phyloP scores from a whole-genome alignment of 2,113 vertebrate genomes.

The Macaca mulatta region DNA sequence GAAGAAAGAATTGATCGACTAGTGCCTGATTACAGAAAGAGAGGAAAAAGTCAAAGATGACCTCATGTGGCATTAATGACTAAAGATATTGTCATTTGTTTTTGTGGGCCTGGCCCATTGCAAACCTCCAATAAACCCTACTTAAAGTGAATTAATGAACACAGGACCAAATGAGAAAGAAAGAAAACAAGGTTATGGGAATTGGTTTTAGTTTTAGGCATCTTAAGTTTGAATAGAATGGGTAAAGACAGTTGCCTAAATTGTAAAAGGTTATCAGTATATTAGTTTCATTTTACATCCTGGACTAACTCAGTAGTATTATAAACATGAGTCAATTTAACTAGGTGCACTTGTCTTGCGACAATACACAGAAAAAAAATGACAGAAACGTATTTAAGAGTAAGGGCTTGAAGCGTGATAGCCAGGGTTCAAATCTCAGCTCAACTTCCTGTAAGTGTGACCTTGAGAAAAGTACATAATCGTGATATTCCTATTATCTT shows the following conservation, averaged over 20 bases:
- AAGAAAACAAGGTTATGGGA: neutral
- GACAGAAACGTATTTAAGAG: neutral
- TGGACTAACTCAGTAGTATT: neutral
- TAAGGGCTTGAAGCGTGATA: neutral
- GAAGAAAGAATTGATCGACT: neutral
- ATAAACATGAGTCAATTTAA: neutral
- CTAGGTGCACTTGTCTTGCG: no score
- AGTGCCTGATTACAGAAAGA: neutral
- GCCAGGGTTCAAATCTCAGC: neutral
- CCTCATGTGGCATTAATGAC: neutral
- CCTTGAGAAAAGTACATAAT: neutral
- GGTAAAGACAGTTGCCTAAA: neutral
- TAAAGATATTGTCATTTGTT: neutral
- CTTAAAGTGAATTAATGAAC: neutral
- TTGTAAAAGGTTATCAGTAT: neutral
- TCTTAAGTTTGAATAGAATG: neutral
- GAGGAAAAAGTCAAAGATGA: neutral
- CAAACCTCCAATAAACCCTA: neutral
- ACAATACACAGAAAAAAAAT: neutral
- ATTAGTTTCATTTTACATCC: neutral
- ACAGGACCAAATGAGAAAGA: neutral
- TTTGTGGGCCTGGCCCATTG: neutral
- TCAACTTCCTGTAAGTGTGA: neutral
- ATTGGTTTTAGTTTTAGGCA: neutral
- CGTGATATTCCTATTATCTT: neutral